Percentiles rank a stretch among this genome's conserved stretches.
Evolutionary conservation across 2,888 invertebrate species (phyloP).

Genomic region (Hanleya hanleyi): DNA sequence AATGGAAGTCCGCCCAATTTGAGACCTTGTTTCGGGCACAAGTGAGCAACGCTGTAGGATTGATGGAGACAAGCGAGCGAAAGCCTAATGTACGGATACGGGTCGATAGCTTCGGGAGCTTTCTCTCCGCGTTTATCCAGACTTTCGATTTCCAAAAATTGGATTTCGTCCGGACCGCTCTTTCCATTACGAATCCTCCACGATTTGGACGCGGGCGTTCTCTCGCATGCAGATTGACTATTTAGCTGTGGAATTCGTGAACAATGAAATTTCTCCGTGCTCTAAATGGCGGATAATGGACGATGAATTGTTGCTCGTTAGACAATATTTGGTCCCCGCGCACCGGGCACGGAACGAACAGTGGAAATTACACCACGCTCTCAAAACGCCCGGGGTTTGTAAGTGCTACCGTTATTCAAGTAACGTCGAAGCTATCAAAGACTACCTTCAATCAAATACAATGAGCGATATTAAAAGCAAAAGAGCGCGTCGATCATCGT

Average conservation of each 20-base stretch:
- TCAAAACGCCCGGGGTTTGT: not conserved
- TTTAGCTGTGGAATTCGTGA: not conserved
- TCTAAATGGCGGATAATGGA: not conserved
- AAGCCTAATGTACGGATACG: not conserved
- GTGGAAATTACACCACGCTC: constrained; percentile 1
- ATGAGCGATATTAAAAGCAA: too few species aligned
- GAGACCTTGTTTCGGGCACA: not conserved
- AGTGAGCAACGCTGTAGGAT: not conserved
- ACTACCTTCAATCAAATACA: too few species aligned
- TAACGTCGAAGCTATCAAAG: too few species aligned
- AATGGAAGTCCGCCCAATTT: not conserved
- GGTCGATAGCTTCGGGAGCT: not conserved
- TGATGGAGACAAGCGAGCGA: too few species aligned
- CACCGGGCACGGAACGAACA: not conserved
- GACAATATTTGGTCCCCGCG: not conserved
- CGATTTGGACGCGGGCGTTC: not conserved
- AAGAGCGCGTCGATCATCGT: too few species aligned
- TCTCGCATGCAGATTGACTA: constrained; percentile 5
- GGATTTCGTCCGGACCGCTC: not conserved
- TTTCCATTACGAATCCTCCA: not conserved
- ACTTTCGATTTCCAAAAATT: constrained; percentile 1
- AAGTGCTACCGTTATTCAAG: too few species aligned
- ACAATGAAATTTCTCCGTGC: not conserved
- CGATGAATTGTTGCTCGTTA: constrained; percentile 5
- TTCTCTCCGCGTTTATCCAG: not conserved